Evolutionary conservation across 2,797 vertebrate species (phyloP).

Genomic region (Sternotherus odoratus): DNA sequence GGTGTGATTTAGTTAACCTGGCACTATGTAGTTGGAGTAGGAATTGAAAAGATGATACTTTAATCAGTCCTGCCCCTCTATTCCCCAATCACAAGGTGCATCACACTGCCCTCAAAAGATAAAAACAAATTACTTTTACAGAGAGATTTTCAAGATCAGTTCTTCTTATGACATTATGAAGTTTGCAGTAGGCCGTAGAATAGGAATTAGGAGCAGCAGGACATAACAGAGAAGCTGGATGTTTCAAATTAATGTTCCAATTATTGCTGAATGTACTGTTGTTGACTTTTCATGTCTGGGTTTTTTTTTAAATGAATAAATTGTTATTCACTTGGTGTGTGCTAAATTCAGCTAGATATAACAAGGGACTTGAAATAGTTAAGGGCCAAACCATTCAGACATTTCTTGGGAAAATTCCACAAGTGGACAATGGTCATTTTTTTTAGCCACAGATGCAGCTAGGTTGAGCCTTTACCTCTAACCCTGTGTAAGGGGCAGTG

Average conservation of each 20-base stretch:
- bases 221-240: background rate
- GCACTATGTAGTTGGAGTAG: background rate
- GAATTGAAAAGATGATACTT: background rate
- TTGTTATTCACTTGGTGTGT: background rate
- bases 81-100: background rate
- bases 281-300: background rate
- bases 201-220: background rate
- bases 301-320: background rate
- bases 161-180: background rate
- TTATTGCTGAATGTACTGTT: background rate
- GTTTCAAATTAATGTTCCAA: background rate
- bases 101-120: background rate
- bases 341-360: background rate
- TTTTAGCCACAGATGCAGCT: background rate
- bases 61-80: background rate
- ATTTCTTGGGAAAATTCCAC: background rate
- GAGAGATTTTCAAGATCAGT: background rate
- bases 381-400: background rate
- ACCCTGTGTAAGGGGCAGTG: background rate
- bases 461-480: background rate
- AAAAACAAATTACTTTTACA: background rate
- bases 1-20: background rate
- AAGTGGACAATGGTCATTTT: fast-evolving
- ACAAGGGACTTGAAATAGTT: background rate
- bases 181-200: background rate